These are phyloP conservation scores for Neotoxoptera formosana DNA, from an alignment of 1,140 invertebrate genomes.

Conservation along the genomic window DNA sequence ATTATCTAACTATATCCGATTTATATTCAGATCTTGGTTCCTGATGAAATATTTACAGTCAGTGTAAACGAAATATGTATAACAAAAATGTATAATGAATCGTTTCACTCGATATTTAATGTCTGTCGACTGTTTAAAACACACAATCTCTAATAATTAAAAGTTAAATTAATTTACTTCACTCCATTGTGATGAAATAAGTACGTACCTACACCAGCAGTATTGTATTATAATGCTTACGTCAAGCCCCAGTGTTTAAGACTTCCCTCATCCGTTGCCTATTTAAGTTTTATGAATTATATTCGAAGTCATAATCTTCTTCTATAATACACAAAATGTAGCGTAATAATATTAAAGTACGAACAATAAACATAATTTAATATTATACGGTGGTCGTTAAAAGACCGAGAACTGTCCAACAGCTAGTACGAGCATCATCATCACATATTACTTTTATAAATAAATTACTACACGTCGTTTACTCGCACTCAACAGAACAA, in stretches of 20 bases:
- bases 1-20: neutral
- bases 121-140: neutral
- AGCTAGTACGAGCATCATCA: no score
- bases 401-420: no score
- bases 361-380: no score
- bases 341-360: no score
- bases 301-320: no score
- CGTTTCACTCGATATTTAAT: neutral
- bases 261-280: neutral
- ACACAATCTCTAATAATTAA: neutral
- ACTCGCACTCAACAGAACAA: no score
- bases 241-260: neutral
- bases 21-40: neutral
- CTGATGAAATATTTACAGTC: neutral
- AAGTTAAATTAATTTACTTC: neutral
- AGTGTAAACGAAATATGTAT: neutral
- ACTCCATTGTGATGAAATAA: neutral
- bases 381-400: no score
- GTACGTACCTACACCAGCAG: neutral
- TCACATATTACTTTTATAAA: no score
- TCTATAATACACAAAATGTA: no score
- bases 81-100: neutral
- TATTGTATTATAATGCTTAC: neutral
- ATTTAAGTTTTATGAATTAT: no score
- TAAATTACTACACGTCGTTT: no score